Evolutionary conservation across 2,113 vertebrate genomes (phyloP), one percentile per base, ranked within the genome.

Genomic region (Myiopsitta monachus): DNA sequence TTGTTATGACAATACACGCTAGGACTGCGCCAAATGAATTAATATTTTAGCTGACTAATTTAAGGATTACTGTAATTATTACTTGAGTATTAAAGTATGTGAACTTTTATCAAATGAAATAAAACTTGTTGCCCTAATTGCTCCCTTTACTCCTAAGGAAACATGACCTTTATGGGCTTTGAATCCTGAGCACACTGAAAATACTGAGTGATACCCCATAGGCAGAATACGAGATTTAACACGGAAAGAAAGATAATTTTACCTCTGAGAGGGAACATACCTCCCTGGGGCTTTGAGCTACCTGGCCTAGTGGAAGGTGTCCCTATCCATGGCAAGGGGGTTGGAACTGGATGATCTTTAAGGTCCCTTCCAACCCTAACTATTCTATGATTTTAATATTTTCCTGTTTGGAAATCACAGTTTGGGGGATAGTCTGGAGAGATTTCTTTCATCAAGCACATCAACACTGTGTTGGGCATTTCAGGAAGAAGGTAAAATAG

Each of bases 31-130:
- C 97, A 98, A 96, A 97, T 81, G 88, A 96, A 97, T 97, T 97
- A 95, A 94, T 98, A 98, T 98, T 97, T 98, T 95, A 97, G 83
- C 84, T 95, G 84, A 94, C 74, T 97, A 97, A 96, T 97, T 92
- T 97, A 97, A 6, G 41, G 83, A 96, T 98, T 97, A 97, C 92
- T 93, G 78, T 92, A 97, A 98, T 97, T 98, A 97, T 97, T 97
- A 94, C 86, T 97, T 95, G 88, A 91, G 91, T 97, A 92, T 95
- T 96, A 96, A 97, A 97, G 86, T 57, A 93, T 88, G 83, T 87
- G 89, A 97, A 97, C 90, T 97, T 98, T 92, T 93, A 91, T 90
- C 82, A 97, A 97, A 94, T 86, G 72, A 97, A 97, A 94, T 94
- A 95, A 97, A 97, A 97, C 87, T 93, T 97, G 95, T 96, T 96